Conservation (phyloP, 2,888 invertebrate genomes). For the Cryptus viduatorius region DNA sequence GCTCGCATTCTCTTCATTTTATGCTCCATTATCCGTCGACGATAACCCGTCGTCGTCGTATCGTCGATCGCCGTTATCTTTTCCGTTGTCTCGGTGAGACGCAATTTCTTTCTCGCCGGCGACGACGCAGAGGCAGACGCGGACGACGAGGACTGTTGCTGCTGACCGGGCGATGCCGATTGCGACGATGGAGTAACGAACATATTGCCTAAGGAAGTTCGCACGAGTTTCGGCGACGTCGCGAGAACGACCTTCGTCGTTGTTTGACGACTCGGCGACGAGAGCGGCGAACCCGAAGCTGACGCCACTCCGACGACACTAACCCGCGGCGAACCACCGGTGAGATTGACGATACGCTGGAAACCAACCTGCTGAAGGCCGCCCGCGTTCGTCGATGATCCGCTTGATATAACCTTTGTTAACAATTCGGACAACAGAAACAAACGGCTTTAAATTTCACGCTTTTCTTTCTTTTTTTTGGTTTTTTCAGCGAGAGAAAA, state of each 20-base stretch:
- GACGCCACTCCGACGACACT: slow-evolving; percentile 80
- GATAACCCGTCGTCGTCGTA: slow-evolving; percentile 77
- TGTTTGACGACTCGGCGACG: slow-evolving; percentile 80
- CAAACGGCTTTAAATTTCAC: background rate
- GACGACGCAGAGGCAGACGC: slow-evolving; percentile 78
- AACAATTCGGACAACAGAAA: slow-evolving; percentile 17
- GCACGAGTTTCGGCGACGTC: slow-evolving; percentile 82
- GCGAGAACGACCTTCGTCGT: slow-evolving; percentile 82
- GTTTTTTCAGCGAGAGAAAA: slow-evolving; percentile 75
- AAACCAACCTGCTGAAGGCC: slow-evolving; percentile 85
- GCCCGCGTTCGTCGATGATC: slow-evolving; percentile 80
- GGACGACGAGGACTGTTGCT: background rate
- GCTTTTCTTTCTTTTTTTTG: background rate
- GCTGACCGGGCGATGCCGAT: slow-evolving; percentile 63
- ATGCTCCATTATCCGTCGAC: slow-evolving; percentile 90
- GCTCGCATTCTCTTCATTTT: slow-evolving; percentile 90
- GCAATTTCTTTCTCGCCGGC: slow-evolving; percentile 85
- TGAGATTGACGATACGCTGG: slow-evolving; percentile 86
- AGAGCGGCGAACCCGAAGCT: slow-evolving; percentile 77
- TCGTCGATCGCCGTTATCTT: slow-evolving; percentile 76
- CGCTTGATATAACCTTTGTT: slow-evolving; percentile 81
- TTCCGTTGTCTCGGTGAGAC: slow-evolving; percentile 83
- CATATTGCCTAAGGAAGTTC: slow-evolving; percentile 83
- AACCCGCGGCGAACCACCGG: slow-evolving; percentile 78
- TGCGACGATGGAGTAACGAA: slow-evolving; percentile 79